Percentiles rank a stretch among this genome's conserved stretches.
Evolutionary conservation across 2,797 vertebrate species (phyloP).

Genomic region (Cuniculus paca): DNA sequence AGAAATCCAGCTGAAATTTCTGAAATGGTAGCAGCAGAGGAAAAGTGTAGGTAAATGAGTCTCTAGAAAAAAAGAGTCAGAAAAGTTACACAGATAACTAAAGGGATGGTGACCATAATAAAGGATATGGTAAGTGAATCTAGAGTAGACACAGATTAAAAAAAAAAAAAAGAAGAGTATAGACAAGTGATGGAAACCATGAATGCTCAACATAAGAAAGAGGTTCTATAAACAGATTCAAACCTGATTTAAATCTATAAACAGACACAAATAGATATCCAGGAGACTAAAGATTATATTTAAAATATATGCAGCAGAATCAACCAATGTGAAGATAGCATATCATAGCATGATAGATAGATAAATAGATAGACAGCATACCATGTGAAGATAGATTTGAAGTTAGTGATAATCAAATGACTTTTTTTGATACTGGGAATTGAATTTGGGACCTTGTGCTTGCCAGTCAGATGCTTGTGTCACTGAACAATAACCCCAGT

Average conservation of each 20-base stretch:
- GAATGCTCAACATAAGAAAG: neutral
- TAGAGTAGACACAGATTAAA: neutral
- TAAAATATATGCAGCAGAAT: neutral
- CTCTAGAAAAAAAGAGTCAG: neutral
- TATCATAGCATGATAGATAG: neutral
- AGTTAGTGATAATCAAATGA: neutral
- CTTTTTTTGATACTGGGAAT: too few relatives aligned
- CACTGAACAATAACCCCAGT: too few relatives aligned
- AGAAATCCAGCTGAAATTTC: neutral
- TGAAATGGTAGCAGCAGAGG: neutral
- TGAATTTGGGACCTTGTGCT: too few relatives aligned
- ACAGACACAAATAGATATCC: too few relatives aligned
- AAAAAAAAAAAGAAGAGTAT: neutral
- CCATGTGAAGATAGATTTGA: neutral
- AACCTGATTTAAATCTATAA: neutral
- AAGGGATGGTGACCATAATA: neutral
- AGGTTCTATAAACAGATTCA: neutral
- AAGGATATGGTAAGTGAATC: neutral
- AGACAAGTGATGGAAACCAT: too few relatives aligned
- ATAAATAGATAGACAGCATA: neutral
- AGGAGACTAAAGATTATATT: neutral
- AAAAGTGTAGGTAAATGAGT: neutral
- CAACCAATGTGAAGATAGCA: neutral
- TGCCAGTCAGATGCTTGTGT: too few relatives aligned
- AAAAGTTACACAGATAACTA: neutral